Base-by-base conservation (phyloP, 1,140 invertebrate genomes). In the Drosophila suzukii region DNA sequence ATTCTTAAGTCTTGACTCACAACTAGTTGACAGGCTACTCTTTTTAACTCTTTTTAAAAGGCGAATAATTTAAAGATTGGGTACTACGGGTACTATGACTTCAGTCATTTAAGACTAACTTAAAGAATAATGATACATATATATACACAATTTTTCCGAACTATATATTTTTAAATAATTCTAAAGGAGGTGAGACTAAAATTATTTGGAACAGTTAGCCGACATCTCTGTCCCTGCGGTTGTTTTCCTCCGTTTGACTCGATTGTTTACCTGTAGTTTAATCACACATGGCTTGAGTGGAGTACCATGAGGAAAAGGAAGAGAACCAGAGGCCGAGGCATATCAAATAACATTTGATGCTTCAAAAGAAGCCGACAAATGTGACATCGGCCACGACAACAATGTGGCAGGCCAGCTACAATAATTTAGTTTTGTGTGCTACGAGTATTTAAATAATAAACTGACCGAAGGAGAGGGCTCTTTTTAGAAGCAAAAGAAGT, bases 391-490 rank as follows among this genome's bases (percentile, higher is more conserved):
- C 39, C 10, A 73, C 59, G 53, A 38, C 51, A 61, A 68, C 61
- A 78, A 74, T 62, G 61, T 74, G 44, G 43, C 38, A 55, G 24
- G 11, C 44, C 30, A 38, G 54, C 41, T 36, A 63, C 38, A 38
- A 46, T 67, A 55, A 59, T 62, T 61, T 57, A 44, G 51, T 78
- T 78, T 65, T 62, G 34, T 67, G 36, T 43, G 44, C 41, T 73
- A 51, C 51, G 44, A 82, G 84, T 88, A 88, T 88, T 88, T 88
- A 88, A 88, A 88, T 88, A 83, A 89, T 83, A 89, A 88, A 85
- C 83, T 78, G 61, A 67, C 70, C 81, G 60, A 41, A 59, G 63
- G 27, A 12, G 24, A 27, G 15, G 44, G 38, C n/a, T 51, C 15
- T 50, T 51, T 51, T 53, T 20, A 20, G 39, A 15, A 56, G 68